Base-by-base conservation (phyloP, 2,888 invertebrate genomes). In the Coelopa pilipes region DNA sequence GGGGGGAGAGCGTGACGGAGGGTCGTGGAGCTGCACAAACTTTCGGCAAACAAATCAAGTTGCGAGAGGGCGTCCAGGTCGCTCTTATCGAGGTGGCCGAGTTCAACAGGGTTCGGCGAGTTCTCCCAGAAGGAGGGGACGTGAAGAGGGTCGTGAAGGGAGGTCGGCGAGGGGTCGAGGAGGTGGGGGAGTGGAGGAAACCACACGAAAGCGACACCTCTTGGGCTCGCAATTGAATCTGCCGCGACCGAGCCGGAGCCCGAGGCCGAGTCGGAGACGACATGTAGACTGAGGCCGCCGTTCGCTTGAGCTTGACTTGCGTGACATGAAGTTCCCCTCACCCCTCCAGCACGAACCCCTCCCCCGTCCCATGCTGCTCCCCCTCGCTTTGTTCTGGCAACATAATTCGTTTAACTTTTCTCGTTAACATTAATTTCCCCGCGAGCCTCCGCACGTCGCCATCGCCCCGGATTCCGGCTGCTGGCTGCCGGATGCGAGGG, bases 391-490 rank as follows among this genome's bases (percentile, higher is more conserved):
- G 7, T 15, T 17, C 17, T 12, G 12, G 0, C 21, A 47, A n/a
- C 17, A 15, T 66, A 46, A 66, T 66, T 66, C 66, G 47, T 49
- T 12, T 46, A 66, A 66, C 66, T 46, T 66, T 66, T 47, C 66
- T 66, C 21, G 46, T 66, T 66, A 66, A 49, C 66, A 46, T 66
- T 66, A 66, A 66, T 66, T 66, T 66, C 49, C 13, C 49, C 13
- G 15, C 68, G 53, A 53, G 2, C 15, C 53, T 15, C 53, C n/a
- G 10, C 34, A 34, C 21, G 15, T 17, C 15, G 11, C 57, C 3
- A 10, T 34, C 34, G 7, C 34, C 34, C 2, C 34, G 34, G 34
- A n/a, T n/a, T n/a, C n/a, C n/a, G n/a, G n/a, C n/a, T n/a, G 2
- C 34, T 7, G 34, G 34, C 2, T 34, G 34, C 34, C 34, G 34